Percentiles rank a stretch among this genome's conserved stretches.
Conservation (phyloP, 2,113 vertebrate species). For the Malurus melanocephalus region DNA sequence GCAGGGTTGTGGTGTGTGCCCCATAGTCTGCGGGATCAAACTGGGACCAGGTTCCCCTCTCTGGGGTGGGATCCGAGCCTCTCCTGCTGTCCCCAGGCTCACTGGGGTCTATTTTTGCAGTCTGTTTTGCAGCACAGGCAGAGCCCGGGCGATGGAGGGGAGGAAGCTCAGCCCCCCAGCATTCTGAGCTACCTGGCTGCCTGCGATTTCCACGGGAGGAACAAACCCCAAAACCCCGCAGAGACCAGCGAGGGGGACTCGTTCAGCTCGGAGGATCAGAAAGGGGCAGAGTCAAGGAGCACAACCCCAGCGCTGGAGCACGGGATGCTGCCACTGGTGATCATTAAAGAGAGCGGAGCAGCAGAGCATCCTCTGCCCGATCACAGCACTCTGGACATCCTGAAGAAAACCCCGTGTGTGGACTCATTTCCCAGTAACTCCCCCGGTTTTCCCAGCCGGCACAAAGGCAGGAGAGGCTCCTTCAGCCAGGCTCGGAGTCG, state of each 20-base stretch:
- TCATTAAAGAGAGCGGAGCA: not conserved
- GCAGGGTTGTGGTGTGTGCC: not conserved
- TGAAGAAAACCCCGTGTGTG: conserved; percentile 64
- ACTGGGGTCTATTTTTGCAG: conserved; percentile 15
- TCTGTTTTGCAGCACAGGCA: conserved; percentile 79
- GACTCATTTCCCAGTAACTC: not conserved
- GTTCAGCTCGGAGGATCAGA: conserved; percentile 66
- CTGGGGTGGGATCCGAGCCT: not conserved
- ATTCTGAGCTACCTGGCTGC: conserved; percentile 84
- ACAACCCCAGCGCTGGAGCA: conserved; percentile 52
- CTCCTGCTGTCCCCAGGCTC: not conserved
- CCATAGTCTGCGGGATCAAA: not conserved
- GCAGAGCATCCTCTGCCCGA: conserved; percentile 45
- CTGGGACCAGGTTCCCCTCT: not conserved
- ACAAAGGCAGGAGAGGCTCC: not conserved
- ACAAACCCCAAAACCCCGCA: conserved; percentile 17
- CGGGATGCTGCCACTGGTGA: conserved; percentile 9
- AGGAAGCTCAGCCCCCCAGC: conserved; percentile 74
- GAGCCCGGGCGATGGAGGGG: conserved; percentile 47
- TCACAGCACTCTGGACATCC: conserved; percentile 78
- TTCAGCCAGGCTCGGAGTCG: not conserved
- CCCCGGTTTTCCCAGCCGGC: not conserved
- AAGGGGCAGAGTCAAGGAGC: conserved; percentile 38
- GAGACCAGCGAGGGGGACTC: conserved; percentile 65
- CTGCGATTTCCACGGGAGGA: conserved; percentile 63